These are phyloP conservation scores for Drosophila tani DNA, from an alignment of 1,140 invertebrate species.

Conservation along the genomic window DNA sequence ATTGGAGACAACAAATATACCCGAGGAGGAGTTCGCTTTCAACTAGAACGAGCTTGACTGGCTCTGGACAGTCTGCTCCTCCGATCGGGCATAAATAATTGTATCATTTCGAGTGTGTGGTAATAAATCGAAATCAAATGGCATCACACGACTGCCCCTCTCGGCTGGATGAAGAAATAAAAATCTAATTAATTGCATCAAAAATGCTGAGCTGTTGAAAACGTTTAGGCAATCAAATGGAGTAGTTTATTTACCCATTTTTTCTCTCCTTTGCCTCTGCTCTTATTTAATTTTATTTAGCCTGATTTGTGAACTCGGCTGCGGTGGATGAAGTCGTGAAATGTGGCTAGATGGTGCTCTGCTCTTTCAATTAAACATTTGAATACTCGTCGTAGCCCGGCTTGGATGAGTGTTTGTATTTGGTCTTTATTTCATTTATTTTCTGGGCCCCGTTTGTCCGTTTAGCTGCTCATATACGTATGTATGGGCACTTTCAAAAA, in stretches of 20 bases:
- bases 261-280: neutral
- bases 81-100: constrained; percentile 61
- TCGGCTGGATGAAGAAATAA: constrained; percentile 74
- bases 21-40: constrained; percentile 64
- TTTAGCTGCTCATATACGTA: constrained; percentile 14
- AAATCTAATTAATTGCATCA: constrained; percentile 80
- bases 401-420: constrained; percentile 42
- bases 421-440: constrained; percentile 18
- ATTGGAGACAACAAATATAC: constrained; percentile 45
- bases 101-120: constrained; percentile 78
- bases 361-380: constrained; percentile 74
- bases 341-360: constrained; percentile 43
- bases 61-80: constrained; percentile 27
- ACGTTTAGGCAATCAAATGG: constrained; percentile 80
- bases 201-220: constrained; percentile 76
- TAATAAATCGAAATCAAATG: constrained; percentile 81
- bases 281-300: constrained; percentile 38
- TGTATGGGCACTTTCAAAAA: constrained; percentile 46
- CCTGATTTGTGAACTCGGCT: constrained; percentile 46
- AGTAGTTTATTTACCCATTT: constrained; percentile 51
- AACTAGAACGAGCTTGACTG: constrained; percentile 81
- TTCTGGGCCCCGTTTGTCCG: constrained; percentile 15
- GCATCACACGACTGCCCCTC: constrained; percentile 28
- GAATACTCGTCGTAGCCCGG: constrained; percentile 42
- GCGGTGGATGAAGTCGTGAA: constrained; percentile 54